A percentile compares a stretch with the other conserved stretches of the same genome.
These are phyloP conservation scores for Antitype chi DNA, from an alignment of 2,888 invertebrate species.

Conservation along the genomic window DNA sequence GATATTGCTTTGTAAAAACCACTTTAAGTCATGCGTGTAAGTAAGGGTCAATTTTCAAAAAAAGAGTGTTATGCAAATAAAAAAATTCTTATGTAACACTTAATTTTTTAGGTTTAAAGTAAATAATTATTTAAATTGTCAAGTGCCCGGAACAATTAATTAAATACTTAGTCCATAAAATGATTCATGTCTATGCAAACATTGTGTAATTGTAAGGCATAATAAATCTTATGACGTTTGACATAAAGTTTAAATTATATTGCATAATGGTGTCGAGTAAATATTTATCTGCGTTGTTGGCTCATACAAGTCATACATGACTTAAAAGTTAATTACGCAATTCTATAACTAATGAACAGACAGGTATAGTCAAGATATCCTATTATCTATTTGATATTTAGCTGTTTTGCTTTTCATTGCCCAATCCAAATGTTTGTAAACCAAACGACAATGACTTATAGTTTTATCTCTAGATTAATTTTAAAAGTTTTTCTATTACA, in stretches of 20 bases:
- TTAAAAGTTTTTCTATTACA: conserved; percentile 15
- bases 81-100: not conserved
- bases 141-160: conserved; percentile 9
- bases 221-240: conserved; percentile 12
- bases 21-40: no score
- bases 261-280: conserved; percentile 21
- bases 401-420: conserved; percentile 36
- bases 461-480: conserved; percentile 42
- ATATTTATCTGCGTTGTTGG: conserved; percentile 20
- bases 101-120: not conserved
- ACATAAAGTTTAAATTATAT: conserved; percentile 24
- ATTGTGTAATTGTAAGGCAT: conserved; percentile 3
- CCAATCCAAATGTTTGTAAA: conserved; percentile 37
- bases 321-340: conserved; percentile 28
- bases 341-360: conserved; percentile 1
- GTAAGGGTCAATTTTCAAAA: no score
- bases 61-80: no score
- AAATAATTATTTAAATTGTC: conserved; percentile 7
- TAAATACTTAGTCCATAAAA: not conserved
- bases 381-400: conserved; percentile 21
- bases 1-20: no score
- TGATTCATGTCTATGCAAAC: conserved; percentile 11
- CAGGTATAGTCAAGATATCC: conserved; percentile 10
- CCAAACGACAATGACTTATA: conserved; percentile 2
- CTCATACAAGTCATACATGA: conserved; percentile 5